Conservation (phyloP, 2,113 vertebrate species). For the Haemorhous mexicanus region DNA sequence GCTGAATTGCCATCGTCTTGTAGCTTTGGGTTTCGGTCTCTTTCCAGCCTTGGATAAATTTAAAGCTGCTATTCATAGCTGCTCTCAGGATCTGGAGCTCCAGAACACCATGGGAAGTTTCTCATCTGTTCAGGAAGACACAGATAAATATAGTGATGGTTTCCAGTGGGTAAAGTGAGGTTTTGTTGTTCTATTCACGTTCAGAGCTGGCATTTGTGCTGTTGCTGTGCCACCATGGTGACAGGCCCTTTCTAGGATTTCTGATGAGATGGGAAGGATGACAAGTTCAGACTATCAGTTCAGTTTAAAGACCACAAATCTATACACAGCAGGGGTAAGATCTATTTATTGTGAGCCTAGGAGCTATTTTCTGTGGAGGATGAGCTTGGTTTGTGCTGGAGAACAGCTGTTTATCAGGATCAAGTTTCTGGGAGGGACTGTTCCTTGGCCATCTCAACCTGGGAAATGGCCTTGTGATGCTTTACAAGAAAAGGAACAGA, state of each 20-base stretch:
- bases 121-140: constrained; percentile 40
- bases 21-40: neutral
- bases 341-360: neutral
- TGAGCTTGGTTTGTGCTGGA: neutral
- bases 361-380: neutral
- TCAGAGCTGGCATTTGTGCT: neutral
- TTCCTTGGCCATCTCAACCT: constrained; percentile 3
- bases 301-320: neutral
- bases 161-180: neutral
- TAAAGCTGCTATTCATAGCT: constrained; percentile 37
- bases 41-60: constrained; percentile 19
- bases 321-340: neutral
- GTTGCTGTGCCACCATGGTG: neutral
- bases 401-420: neutral
- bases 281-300: neutral
- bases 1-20: neutral
- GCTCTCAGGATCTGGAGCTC: constrained; percentile 34
- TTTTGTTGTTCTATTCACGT: constrained; percentile 36
- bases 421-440: neutral
- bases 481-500: neutral
- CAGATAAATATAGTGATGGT: constrained; percentile 25
- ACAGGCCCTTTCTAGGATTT: neutral
- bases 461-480: neutral
- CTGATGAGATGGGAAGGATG: neutral
- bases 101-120: constrained; percentile 43